A percentile compares a stretch with the other conserved stretches of the same genome.
These are phyloP conservation scores for Pseudonaja textilis DNA, from an alignment of 2,113 vertebrate genomes.

Conservation along the genomic window DNA sequence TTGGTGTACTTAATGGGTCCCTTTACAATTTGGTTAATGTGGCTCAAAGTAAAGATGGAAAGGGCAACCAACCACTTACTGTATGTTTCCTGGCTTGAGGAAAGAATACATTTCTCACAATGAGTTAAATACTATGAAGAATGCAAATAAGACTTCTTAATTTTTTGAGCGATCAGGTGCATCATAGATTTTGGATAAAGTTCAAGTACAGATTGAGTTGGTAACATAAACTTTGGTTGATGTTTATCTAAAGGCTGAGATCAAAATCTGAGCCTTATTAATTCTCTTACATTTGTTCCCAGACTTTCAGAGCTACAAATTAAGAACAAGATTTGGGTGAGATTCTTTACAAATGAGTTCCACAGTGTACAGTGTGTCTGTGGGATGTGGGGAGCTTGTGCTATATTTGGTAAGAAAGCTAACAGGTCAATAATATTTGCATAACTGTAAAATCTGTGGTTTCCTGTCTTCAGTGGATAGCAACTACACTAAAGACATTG, in stretches of 20 bases:
- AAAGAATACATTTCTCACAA: not conserved
- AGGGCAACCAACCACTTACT: not conserved
- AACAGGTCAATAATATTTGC: not conserved
- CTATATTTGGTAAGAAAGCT: rapidly evolving
- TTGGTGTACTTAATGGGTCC: not conserved
- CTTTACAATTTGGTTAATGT: not conserved
- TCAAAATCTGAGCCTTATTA: not conserved
- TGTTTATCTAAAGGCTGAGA: not conserved
- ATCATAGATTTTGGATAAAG: not conserved
- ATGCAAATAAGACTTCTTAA: not conserved
- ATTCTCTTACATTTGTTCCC: not conserved
- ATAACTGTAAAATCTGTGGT: slow-evolving; percentile 22
- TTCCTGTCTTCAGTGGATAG: slow-evolving; percentile 42
- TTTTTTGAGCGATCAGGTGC: not conserved
- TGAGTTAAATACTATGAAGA: not conserved
- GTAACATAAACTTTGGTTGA: not conserved
- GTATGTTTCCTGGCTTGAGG: not conserved
- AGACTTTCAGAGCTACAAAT: not conserved
- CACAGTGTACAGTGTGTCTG: not conserved
- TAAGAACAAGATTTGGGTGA: not conserved
- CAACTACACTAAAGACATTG: slow-evolving; percentile 16
- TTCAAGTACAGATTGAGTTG: not conserved
- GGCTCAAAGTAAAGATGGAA: not conserved
- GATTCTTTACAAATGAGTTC: not conserved
- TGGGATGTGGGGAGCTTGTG: not conserved